Conservation (phyloP, 2,888 invertebrate genomes). For the Drosophila ochracea region DNA sequence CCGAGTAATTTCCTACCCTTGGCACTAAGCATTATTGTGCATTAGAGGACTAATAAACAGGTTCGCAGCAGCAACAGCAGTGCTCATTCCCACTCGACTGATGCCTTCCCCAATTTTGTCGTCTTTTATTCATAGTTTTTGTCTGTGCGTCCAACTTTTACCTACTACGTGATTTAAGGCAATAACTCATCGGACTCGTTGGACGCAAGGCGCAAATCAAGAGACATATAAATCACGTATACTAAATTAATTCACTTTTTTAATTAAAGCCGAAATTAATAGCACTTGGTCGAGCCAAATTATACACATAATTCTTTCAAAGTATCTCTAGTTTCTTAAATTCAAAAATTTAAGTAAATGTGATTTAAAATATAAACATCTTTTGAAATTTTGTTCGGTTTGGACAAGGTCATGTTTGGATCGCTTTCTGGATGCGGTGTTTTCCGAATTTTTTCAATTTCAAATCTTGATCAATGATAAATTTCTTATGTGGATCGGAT, state of each 20-base stretch:
- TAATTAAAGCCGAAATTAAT: constrained; percentile 63
- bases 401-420: neutral
- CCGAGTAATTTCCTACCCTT: constrained; percentile 81
- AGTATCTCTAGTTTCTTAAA: neutral
- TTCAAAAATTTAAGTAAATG: neutral
- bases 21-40: constrained; percentile 83
- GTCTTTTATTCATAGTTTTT: constrained; percentile 64
- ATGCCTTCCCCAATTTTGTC: constrained; percentile 13
- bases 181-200: constrained; percentile 82
- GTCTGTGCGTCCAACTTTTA: constrained; percentile 70
- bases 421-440: neutral
- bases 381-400: neutral
- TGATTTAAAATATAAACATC: constrained; percentile 3
- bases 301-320: constrained; percentile 10
- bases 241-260: constrained; percentile 75
- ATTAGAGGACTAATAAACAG: constrained; percentile 85
- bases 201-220: constrained; percentile 69
- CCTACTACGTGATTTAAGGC: constrained; percentile 83
- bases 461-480: neutral
- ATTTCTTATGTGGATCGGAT: neutral
- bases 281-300: constrained; percentile 30
- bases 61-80: constrained; percentile 70
- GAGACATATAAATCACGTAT: constrained; percentile 78
- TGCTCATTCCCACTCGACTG: constrained; percentile 9
- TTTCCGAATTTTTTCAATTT: neutral